A percentile compares a stretch with the other conserved stretches of the same genome.
Conservation (phyloP, 2,113 vertebrate species). For the Psittacula cyanocephala region DNA sequence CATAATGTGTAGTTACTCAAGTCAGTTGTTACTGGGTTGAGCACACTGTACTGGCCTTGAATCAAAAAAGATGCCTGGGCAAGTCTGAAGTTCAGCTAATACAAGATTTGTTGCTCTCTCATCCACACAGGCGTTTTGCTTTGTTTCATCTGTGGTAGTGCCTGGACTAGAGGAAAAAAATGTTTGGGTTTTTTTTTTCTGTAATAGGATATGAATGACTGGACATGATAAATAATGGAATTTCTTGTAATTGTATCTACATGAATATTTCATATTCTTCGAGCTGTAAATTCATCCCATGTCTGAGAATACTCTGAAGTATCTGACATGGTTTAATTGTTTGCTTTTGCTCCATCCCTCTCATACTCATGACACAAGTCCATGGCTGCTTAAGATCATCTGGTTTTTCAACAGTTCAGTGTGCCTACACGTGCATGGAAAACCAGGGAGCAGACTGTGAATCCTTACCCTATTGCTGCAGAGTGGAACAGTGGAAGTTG, state of each 20-base stretch:
- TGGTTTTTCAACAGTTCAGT: not conserved
- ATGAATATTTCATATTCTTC: slow-evolving; percentile 37
- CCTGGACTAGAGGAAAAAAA: not conserved
- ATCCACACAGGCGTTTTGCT: not conserved
- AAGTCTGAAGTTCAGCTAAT: not conserved
- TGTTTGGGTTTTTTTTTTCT: not conserved
- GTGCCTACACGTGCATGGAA: not conserved
- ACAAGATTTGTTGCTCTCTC: not conserved
- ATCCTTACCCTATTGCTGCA: not conserved
- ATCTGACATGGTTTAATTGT: not conserved
- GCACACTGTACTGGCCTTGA: not conserved
- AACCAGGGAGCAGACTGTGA: not conserved
- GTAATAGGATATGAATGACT: not conserved
- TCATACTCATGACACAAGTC: not conserved
- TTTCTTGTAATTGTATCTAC: not conserved
- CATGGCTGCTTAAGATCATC: not conserved
- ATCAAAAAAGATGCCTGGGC: not conserved
- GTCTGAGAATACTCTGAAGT: not conserved
- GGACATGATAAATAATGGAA: slow-evolving; percentile 9
- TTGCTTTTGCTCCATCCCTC: not conserved
- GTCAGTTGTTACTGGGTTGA: not conserved
- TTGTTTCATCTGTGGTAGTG: not conserved
- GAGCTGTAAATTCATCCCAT: not conserved
- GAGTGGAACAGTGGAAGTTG: not conserved
- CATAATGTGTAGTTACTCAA: not conserved